These are phyloP conservation scores for Alviniconcha strummeri DNA, from an alignment of 2,888 invertebrate species.

Conservation along the genomic window DNA sequence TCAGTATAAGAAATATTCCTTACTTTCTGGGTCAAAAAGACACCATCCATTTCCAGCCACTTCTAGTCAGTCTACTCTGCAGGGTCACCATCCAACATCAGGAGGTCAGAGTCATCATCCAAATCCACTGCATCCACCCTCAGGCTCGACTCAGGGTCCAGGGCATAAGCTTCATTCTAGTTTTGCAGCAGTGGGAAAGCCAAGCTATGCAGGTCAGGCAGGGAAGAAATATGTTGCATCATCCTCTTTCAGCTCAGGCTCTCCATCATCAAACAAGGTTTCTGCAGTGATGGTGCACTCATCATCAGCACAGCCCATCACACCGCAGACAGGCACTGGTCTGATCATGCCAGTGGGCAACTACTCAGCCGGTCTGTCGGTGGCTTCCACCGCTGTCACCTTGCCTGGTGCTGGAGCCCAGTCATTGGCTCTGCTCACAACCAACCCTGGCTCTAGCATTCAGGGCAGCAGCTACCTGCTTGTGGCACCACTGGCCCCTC, in stretches of 20 bases:
- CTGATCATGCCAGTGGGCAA: neutral
- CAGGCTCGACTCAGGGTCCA: neutral
- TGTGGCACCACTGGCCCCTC: slow-evolving; percentile 1
- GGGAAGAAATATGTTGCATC: neutral
- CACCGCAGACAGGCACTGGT: neutral
- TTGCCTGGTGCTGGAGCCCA: neutral
- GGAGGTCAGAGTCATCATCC: neutral
- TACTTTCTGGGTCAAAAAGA: neutral
- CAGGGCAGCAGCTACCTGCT: slow-evolving; percentile 20
- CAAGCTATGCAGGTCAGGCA: neutral
- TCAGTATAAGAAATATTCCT: too few relatives aligned
- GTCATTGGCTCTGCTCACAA: slow-evolving; percentile 1
- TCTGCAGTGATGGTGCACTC: neutral
- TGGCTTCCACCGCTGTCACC: neutral
- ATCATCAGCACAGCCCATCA: neutral
- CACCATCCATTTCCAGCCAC: neutral
- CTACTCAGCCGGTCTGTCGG: neutral
- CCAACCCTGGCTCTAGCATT: slow-evolving; percentile 24
- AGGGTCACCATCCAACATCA: too few relatives aligned
- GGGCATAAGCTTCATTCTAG: neutral
- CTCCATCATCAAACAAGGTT: neutral
- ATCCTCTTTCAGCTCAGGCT: neutral
- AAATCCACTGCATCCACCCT: neutral
- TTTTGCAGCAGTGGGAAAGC: neutral
- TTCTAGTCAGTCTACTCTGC: neutral